phyloP scores from a whole-genome alignment of 2,888 invertebrate genomes.

The Yponomeuta plumbellus region DNA sequence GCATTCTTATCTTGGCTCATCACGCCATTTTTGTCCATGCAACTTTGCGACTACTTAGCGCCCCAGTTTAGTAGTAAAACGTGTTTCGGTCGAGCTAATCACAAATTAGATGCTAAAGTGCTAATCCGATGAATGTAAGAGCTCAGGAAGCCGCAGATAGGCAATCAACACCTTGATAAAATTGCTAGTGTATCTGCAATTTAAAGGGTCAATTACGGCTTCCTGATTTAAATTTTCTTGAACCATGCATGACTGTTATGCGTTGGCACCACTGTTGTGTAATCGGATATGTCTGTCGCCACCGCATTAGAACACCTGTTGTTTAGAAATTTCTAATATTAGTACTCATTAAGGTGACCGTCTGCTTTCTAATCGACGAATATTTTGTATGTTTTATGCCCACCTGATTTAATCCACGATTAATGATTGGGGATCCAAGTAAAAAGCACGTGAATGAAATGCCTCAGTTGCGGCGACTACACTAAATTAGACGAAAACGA shows the following conservation, averaged over 20 bases:
- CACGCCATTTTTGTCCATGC: too few species aligned
- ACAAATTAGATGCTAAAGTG: not conserved
- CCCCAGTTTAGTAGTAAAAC: not conserved
- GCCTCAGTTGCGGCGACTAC: slow-evolving; percentile 15
- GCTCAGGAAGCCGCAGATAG: not conserved
- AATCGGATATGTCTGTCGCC: not conserved
- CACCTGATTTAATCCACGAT: slow-evolving; percentile 32
- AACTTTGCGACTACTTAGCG: too few species aligned
- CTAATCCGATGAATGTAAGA: not conserved
- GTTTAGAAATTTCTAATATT: slow-evolving; percentile 33
- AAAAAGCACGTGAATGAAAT: slow-evolving; percentile 34
- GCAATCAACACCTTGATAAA: not conserved
- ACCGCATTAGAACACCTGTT: slow-evolving; percentile 23
- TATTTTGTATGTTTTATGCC: slow-evolving; percentile 38
- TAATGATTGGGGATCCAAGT: slow-evolving; percentile 23
- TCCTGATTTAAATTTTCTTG: not conserved
- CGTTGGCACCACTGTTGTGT: not conserved
- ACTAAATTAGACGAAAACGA: slow-evolving; percentile 20
- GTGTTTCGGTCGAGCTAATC: not conserved
- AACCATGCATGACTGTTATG: not conserved
- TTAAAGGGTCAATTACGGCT: not conserved
- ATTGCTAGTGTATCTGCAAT: not conserved
- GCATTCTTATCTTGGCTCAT: not conserved
- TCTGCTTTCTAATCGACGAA: slow-evolving; percentile 52
- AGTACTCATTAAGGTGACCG: slow-evolving; percentile 39